Conservation (phyloP, 2,113 vertebrate genomes). For the Oxyruncus cristatus region DNA sequence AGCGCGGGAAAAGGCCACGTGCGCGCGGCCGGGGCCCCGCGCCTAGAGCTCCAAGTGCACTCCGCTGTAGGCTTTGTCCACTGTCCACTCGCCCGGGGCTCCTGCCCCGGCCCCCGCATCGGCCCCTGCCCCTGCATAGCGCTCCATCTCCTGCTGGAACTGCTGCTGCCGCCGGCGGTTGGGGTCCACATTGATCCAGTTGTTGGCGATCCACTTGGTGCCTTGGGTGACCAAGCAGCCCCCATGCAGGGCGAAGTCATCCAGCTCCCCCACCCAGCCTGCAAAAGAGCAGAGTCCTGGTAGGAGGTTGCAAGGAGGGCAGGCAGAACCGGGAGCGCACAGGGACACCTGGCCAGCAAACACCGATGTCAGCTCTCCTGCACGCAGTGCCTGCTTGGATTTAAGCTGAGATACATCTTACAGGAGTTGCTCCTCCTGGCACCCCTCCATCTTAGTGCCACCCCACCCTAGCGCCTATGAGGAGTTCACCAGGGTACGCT, state of each 20-base stretch:
- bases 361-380: accelerated
- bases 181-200: slow-evolving; percentile 96
- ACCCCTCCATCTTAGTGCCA: background rate
- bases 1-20: background rate
- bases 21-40: accelerated
- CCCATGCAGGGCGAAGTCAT: slow-evolving; percentile 92
- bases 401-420: background rate
- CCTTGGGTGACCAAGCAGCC: slow-evolving; percentile 89
- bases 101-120: slow-evolving; percentile 4
- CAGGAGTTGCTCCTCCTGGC: background rate
- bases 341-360: accelerated
- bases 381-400: accelerated
- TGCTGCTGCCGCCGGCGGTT: slow-evolving; percentile 83
- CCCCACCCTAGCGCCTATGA: accelerated
- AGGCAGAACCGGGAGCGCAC: accelerated
- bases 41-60: slow-evolving; percentile 72
- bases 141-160: slow-evolving; percentile 90
- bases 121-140: slow-evolving; percentile 62
- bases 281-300: background rate
- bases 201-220: slow-evolving; percentile 94
- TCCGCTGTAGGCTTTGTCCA: slow-evolving; percentile 73
- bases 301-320: background rate
- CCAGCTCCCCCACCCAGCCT: slow-evolving; percentile 97
- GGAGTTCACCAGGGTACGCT: background rate
- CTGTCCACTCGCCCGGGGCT: slow-evolving; percentile 72